These are phyloP conservation scores for Geotrypetes seraphini DNA, from an alignment of 2,797 vertebrate species.

Conservation along the genomic window DNA sequence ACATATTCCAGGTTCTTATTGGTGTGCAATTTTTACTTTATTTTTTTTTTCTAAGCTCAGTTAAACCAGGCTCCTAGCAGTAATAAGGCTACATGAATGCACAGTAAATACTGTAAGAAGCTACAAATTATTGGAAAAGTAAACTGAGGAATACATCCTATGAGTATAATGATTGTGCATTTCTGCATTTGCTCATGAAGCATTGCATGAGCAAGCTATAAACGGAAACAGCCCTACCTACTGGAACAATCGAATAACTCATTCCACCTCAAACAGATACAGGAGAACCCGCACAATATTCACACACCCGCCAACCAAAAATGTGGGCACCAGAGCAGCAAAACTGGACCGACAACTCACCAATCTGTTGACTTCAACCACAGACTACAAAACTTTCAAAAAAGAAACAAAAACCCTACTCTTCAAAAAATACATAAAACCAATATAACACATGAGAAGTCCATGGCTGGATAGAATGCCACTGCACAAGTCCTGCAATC, in stretches of 20 bases:
- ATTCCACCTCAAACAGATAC: too few relatives aligned
- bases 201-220: conserved; percentile 40
- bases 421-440: too few relatives aligned
- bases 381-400: too few relatives aligned
- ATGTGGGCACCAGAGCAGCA: too few relatives aligned
- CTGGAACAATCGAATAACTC: too few relatives aligned
- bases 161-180: conserved; percentile 52
- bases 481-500: conserved; percentile 35
- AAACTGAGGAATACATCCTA: conserved; percentile 60
- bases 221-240: too few relatives aligned
- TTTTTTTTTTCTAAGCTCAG: conserved; percentile 61
- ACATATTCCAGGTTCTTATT: conserved; percentile 47
- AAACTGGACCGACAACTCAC: too few relatives aligned
- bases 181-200: conserved; percentile 40
- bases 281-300: too few relatives aligned
- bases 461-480: conserved; percentile 31
- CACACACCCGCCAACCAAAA: too few relatives aligned
- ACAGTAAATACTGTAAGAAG: conserved; percentile 48
- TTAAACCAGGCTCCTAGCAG: conserved; percentile 60
- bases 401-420: too few relatives aligned
- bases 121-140: conserved; percentile 56
- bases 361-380: too few relatives aligned
- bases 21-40: conserved; percentile 63
- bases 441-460: conserved; percentile 37
- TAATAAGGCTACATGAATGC: conserved; percentile 57